These are phyloP conservation scores for Lanius collurio DNA, from an alignment of 2,113 vertebrate genomes.

Conservation along the genomic window DNA sequence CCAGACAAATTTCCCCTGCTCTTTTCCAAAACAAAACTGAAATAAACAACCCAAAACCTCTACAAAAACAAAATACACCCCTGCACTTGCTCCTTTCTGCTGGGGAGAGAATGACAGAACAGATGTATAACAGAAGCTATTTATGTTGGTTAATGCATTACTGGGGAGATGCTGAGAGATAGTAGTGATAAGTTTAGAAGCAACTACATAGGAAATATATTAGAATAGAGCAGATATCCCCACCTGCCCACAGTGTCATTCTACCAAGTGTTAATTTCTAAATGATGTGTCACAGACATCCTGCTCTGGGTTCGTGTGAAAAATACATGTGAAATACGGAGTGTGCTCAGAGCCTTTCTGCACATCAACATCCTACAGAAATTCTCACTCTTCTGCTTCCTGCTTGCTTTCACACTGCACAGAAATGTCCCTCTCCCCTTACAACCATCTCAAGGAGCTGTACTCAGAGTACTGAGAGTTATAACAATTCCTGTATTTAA, in stretches of 20 bases:
- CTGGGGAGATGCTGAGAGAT: constrained; percentile 9
- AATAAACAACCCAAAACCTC: constrained; percentile 56
- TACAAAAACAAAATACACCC: constrained; percentile 53
- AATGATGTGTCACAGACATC: constrained; percentile 34
- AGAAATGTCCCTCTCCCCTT: background rate
- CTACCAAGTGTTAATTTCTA: background rate
- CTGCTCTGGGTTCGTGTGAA: constrained; percentile 1
- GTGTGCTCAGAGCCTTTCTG: background rate
- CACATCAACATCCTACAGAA: constrained; percentile 21
- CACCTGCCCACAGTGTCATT: constrained; percentile 49
- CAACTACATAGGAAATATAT: constrained; percentile 11
- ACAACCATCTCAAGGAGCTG: background rate
- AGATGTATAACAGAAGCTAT: constrained; percentile 60
- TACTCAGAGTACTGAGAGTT: background rate
- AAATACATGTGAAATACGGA: background rate
- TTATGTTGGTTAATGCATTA: constrained; percentile 36
- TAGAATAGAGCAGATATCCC: constrained; percentile 51
- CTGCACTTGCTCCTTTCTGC: constrained; percentile 56
- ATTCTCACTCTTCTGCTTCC: constrained; percentile 48
- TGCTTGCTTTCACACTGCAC: background rate
- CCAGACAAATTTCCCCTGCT: constrained; percentile 44
- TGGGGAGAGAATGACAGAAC: constrained; percentile 26
- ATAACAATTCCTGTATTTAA: background rate
- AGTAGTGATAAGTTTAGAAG: constrained; percentile 52
- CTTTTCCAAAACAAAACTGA: constrained; percentile 56